Percentiles rank a stretch among this genome's conserved stretches.
Evolutionary conservation across 2,888 invertebrate species (phyloP).

Genomic region (Amitus sp.): DNA sequence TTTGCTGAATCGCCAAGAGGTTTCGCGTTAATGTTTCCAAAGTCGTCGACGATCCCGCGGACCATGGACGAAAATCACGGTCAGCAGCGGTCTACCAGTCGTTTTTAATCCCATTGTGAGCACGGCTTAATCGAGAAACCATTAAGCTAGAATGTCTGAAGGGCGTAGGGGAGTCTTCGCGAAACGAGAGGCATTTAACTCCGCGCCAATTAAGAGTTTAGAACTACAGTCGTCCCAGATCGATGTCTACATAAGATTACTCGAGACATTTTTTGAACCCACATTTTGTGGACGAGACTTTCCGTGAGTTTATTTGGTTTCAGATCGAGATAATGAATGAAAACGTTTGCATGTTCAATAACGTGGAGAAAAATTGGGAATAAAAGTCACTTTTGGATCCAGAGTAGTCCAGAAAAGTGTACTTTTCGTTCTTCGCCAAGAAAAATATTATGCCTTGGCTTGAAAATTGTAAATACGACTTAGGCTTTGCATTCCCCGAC

Average conservation of each 20-base stretch:
- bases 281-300: too few species aligned
- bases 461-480: too few species aligned
- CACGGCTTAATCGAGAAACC: slow-evolving; percentile 62
- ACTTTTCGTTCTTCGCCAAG: too few species aligned
- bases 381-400: too few species aligned
- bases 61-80: slow-evolving; percentile 57
- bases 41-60: slow-evolving; percentile 42
- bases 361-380: too few species aligned
- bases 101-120: slow-evolving; percentile 64
- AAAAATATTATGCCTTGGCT: too few species aligned
- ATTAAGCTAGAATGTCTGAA: slow-evolving; percentile 56
- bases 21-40: slow-evolving; percentile 6
- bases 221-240: slow-evolving; percentile 29
- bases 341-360: too few species aligned
- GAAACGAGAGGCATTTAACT: slow-evolving; percentile 50
- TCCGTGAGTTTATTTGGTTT: too few species aligned
- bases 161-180: slow-evolving; percentile 44
- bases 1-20: too few species aligned
- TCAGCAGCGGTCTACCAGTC: slow-evolving; percentile 63
- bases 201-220: slow-evolving; percentile 48
- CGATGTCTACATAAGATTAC: slow-evolving; percentile 26
- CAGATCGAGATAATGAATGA: too few species aligned
- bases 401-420: too few species aligned
- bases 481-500: too few species aligned
- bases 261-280: neutral